Evolutionary conservation across 2,113 vertebrate species (phyloP).

Genomic region (Vombatus ursinus): DNA sequence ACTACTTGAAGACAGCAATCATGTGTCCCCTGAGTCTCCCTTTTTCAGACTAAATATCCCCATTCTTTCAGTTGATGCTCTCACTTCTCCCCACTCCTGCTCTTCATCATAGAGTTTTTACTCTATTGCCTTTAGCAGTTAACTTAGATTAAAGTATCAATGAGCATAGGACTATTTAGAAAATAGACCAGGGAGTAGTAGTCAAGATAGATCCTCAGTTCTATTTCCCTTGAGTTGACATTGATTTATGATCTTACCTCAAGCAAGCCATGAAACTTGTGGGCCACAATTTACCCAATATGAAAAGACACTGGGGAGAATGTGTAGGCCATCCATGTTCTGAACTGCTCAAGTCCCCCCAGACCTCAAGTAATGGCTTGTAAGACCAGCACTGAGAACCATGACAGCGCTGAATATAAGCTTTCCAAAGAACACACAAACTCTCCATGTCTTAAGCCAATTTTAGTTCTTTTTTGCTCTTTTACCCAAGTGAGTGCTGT

Average conservation of each 20-base stretch:
- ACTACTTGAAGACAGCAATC: neutral
- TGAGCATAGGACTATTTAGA: constrained; percentile 23
- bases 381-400: neutral
- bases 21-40: neutral
- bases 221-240: constrained; percentile 52
- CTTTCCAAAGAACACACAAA: constrained; percentile 7
- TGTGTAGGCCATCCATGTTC: constrained; percentile 45
- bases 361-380: constrained; percentile 24
- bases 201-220: constrained; percentile 37
- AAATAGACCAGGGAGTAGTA: constrained; percentile 38
- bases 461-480: constrained; percentile 4
- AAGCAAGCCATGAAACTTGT: neutral
- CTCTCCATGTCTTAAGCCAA: neutral
- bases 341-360: constrained; percentile 17
- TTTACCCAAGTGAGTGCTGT: neutral
- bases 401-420: neutral
- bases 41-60: neutral
- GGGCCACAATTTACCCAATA: constrained; percentile 24
- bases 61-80: neutral
- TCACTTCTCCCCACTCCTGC: neutral
- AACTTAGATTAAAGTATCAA: neutral
- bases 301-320: constrained; percentile 14
- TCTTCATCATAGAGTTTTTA: neutral
- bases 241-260: constrained; percentile 66
- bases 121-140: constrained; percentile 2